A percentile compares a stretch with the other conserved stretches of the same genome.
These are phyloP conservation scores for Sphaeridia pumilis DNA, from an alignment of 2,888 invertebrate species.

Conservation along the genomic window DNA sequence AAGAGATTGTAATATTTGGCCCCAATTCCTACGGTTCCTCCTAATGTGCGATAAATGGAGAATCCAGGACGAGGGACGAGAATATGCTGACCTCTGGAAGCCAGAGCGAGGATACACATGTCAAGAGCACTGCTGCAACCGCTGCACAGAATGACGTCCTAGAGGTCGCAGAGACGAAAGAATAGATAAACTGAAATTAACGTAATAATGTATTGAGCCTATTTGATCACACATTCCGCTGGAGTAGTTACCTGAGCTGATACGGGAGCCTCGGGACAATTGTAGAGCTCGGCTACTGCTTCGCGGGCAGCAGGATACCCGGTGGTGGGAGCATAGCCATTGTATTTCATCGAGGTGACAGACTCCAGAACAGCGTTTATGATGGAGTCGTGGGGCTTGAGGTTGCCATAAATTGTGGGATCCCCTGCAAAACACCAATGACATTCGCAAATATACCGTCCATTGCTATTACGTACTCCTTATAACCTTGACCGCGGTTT, in stretches of 20 bases:
- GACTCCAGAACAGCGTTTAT: constrained; percentile 66
- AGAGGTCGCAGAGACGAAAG: constrained; percentile 1
- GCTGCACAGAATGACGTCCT: constrained; percentile 84
- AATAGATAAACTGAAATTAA: too few relatives aligned
- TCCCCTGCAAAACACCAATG: constrained; percentile 81
- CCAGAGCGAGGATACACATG: constrained; percentile 76
- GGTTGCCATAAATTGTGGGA: constrained; percentile 88
- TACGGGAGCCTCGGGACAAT: constrained; percentile 41
- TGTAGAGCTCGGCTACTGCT: constrained; percentile 78
- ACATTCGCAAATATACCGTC: too few relatives aligned
- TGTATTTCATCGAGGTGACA: constrained; percentile 56
- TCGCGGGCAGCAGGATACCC: constrained; percentile 61
- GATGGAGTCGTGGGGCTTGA: constrained; percentile 67
- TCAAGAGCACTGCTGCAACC: constrained; percentile 95
- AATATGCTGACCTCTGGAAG: constrained; percentile 82
- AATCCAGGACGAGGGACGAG: constrained; percentile 73
- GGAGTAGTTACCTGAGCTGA: constrained; percentile 44
- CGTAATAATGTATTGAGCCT: neutral
- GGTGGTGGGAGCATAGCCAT: constrained; percentile 78
- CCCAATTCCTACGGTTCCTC: constrained; percentile 68
- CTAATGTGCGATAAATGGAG: constrained; percentile 78
- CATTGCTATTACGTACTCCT: too few relatives aligned
- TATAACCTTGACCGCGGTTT: too few relatives aligned
- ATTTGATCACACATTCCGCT: too few relatives aligned
- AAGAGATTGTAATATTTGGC: constrained; percentile 63